A percentile compares a stretch with the other conserved stretches of the same genome.
phyloP scores from a whole-genome alignment of 1,140 invertebrate genomes.

The Helicoverpa zea region DNA sequence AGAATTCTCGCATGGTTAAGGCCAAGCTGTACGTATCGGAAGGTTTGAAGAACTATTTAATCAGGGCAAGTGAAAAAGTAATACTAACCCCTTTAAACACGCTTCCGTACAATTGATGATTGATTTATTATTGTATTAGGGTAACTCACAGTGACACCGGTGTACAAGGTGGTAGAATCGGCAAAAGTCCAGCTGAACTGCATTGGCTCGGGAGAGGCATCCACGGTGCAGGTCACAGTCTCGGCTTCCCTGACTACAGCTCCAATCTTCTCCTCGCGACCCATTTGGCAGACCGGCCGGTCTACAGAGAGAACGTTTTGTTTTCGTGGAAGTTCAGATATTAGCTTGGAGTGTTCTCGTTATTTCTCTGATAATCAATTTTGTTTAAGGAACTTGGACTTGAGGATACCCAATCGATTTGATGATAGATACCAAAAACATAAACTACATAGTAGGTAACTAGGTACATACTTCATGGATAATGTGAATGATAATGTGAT shows the following conservation, averaged over 20 bases:
- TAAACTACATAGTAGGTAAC: no score
- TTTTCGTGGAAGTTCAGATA: not conserved
- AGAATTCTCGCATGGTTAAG: not conserved
- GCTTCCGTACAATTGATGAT: no score
- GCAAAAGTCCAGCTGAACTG: conserved; percentile 80
- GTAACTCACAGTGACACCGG: conserved; percentile 67
- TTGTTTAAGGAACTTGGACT: no score
- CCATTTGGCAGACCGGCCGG: conserved; percentile 69
- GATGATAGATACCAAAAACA: no score
- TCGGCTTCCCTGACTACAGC: conserved; percentile 66
- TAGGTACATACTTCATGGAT: no score
- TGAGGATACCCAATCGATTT: no score
- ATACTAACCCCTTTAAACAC: no score
- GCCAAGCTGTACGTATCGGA: no score
- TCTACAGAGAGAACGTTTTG: conserved; percentile 55
- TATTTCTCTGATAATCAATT: no score
- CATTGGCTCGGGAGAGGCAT: conserved; percentile 70
- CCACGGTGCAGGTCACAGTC: conserved; percentile 70
- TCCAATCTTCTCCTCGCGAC: conserved; percentile 65
- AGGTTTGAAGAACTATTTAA: not conserved
- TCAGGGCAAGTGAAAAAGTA: not conserved
- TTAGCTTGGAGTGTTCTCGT: not conserved
- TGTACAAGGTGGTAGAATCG: conserved; percentile 74
- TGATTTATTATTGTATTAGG: no score
- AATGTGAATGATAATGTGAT: no score